phyloP scores from a whole-genome alignment of 2,888 invertebrate species.

The Eubasilissa splendida region DNA sequence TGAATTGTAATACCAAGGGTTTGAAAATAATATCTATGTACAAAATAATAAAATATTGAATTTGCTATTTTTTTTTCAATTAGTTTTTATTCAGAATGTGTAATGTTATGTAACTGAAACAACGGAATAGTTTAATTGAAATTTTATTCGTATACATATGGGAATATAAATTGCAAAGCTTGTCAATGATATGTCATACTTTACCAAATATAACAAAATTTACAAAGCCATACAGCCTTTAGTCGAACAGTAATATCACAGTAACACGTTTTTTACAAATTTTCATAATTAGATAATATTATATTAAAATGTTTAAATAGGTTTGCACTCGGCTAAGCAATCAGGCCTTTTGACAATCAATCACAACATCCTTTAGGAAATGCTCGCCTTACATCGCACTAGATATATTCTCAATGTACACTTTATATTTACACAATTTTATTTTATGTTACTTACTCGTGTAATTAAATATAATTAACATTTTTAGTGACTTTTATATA shows the following conservation, averaged over 20 bases:
- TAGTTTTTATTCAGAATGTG: background rate
- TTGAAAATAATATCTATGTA: too few relatives aligned
- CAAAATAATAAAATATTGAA: background rate
- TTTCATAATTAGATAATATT: conserved; percentile 25
- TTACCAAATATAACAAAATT: conserved; percentile 40
- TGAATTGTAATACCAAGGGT: too few relatives aligned
- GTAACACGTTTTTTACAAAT: conserved; percentile 42
- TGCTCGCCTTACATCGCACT: conserved; percentile 32
- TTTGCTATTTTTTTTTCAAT: background rate
- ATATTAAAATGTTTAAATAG: conserved; percentile 30
- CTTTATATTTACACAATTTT: conserved; percentile 19
- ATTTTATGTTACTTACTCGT: conserved; percentile 11
- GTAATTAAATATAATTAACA: conserved; percentile 31
- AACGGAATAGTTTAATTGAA: conserved; percentile 26
- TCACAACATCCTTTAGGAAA: conserved; percentile 34
- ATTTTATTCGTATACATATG: conserved; percentile 50
- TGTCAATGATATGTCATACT: conserved; percentile 36
- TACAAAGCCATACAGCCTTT: conserved; percentile 48
- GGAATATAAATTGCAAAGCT: conserved; percentile 40
- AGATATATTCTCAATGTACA: conserved; percentile 39
- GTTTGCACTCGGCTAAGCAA: conserved; percentile 12
- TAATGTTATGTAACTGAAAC: conserved; percentile 3
- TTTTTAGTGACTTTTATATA: conserved; percentile 47
- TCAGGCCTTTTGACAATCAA: conserved; percentile 28
- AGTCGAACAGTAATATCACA: conserved; percentile 51